Conservation (phyloP, 2,888 invertebrate species). For the Smittia sp. region DNA sequence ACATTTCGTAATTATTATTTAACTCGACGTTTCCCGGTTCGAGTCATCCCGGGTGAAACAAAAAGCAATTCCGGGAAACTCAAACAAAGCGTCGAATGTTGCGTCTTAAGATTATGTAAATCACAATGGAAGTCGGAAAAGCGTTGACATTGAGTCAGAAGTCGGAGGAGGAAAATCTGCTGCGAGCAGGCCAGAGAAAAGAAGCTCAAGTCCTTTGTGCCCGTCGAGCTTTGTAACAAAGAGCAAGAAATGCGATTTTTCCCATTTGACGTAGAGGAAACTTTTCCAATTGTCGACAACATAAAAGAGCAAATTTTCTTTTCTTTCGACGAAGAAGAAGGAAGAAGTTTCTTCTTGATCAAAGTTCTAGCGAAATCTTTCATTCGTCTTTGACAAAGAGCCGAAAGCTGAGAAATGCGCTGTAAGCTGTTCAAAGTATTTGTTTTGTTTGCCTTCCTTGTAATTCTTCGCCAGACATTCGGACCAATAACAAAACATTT, state of each 20-base stretch:
- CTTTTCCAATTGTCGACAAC: background rate
- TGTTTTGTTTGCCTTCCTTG: background rate
- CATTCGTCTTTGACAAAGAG: background rate
- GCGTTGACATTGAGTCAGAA: no score
- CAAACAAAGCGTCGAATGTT: no score
- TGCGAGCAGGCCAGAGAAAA: background rate
- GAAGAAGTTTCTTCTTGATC: background rate
- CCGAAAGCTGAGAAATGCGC: background rate
- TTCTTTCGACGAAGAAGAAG: background rate
- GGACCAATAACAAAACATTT: background rate
- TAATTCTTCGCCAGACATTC: background rate
- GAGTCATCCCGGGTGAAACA: no score
- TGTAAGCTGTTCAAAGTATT: constrained; percentile 5
- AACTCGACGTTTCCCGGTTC: no score
- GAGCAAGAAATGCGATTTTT: constrained; percentile 12
- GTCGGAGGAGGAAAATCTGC: background rate
- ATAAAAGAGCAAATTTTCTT: constrained; percentile 8
- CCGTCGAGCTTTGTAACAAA: background rate
- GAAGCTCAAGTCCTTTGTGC: constrained; percentile 5
- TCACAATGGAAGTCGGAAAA: background rate
- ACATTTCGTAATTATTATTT: no score
- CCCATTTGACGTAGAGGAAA: constrained; percentile 8
- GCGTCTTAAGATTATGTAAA: no score
- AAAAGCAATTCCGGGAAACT: no score
- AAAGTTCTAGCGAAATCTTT: background rate